Evolutionary conservation across 2,113 vertebrate genomes (phyloP), one percentile per base, ranked within the genome.

Genomic region (Mirounga angustirostris): DNA sequence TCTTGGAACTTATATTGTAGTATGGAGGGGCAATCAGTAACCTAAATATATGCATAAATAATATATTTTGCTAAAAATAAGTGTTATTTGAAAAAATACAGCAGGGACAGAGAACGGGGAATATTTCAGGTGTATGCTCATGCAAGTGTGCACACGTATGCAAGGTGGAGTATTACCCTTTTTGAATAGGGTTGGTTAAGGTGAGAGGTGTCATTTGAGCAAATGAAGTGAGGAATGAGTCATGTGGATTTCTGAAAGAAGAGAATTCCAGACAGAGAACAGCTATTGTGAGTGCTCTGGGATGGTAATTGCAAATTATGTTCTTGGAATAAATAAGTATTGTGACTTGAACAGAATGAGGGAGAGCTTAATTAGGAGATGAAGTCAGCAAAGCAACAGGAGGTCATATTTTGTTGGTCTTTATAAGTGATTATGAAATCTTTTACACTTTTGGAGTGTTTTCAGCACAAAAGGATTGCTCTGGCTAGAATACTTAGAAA

Each of bases 131-230:
- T 69, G 1, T 58, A 3, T 33, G 40, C 69, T 26, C 16, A 14
- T 59, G 12, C 33, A 43, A 79, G 28, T 18, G 28, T 36, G 21
- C 36, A 30, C 56, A 2, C 16, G 3, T 24, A 8, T 63, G 22
- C 22, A 16, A 56, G 63, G 8, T 73, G 12, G 50, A 52, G 19
- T 67, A 28, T 54, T 50, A 91, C 1, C 26, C 30, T 63, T 69
- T 87, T 43, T 71, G 22, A 85, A 36, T 73, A 78, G 8, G 58
- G n/a, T n/a, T 69, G 9, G 50, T 76, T 80, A 74, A 71, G 5
- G 76, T 94, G 50, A 85, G 52, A 89, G 24, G 79, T 92, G 54
- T 56, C 94, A 59, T 78, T 67, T 88, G 76, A 84, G 81, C 78
- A 90, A 84, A 65, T 8, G 50, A 84, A 93, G 33, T 59, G 33